Percentiles rank a stretch among this genome's conserved stretches.
Conservation (phyloP, 2,797 vertebrate genomes). For the Micromesistius poutassou region DNA sequence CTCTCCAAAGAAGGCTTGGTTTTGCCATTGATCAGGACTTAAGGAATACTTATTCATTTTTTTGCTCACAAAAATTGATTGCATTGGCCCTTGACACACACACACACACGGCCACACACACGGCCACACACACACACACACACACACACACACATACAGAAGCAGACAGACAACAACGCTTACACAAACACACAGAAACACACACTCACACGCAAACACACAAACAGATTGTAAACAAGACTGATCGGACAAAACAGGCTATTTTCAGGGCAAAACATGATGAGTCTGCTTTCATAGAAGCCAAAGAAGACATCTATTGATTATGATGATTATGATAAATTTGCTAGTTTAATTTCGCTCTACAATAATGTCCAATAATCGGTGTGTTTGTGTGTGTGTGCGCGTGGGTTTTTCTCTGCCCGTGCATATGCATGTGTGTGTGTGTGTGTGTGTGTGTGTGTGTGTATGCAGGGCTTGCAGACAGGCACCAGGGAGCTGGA, state of each 20-base stretch:
- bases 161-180: neutral
- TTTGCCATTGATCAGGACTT: neutral
- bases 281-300: neutral
- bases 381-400: neutral
- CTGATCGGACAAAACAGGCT: neutral
- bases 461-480: conserved; percentile 79
- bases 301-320: neutral
- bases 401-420: neutral
- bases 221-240: neutral
- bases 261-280: neutral
- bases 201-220: neutral
- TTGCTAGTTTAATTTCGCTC: neutral
- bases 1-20: neutral
- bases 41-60: neutral
- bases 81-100: neutral
- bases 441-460: conserved; percentile 6
- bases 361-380: neutral
- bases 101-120: neutral
- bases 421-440: neutral
- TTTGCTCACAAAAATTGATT: neutral
- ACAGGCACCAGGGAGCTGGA: conserved; percentile 83
- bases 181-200: neutral
- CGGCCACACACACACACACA: neutral
- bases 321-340: neutral
- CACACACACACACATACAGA: neutral